Percentiles rank a stretch among this genome's conserved stretches.
phyloP scores from a whole-genome alignment of 2,797 vertebrate species.

The Ptychobarbus kaznakovi region DNA sequence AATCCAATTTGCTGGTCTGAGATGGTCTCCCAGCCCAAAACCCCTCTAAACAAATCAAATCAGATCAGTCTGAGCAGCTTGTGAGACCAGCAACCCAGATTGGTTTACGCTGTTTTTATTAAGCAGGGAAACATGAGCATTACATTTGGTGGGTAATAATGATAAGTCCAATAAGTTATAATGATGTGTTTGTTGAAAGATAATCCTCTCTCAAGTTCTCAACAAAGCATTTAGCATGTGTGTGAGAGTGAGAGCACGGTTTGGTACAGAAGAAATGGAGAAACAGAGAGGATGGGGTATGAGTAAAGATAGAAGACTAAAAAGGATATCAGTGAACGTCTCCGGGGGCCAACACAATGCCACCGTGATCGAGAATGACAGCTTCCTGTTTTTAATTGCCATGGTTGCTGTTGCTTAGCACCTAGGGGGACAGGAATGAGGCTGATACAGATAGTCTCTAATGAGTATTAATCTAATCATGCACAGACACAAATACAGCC shows the following conservation, averaged over 20 bases:
- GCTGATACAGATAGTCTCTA: slow-evolving; percentile 86
- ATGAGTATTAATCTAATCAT: slow-evolving; percentile 91
- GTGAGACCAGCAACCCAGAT: neutral
- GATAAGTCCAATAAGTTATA: slow-evolving; percentile 34
- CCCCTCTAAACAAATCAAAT: neutral
- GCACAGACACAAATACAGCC: slow-evolving; percentile 81
- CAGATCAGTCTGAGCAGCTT: neutral
- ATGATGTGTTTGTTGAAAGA: slow-evolving; percentile 36
- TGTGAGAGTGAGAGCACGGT: neutral
- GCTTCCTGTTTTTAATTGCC: slow-evolving; percentile 82
- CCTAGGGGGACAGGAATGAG: slow-evolving; percentile 77
- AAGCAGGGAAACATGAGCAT: neutral
- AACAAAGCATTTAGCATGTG: slow-evolving; percentile 36
- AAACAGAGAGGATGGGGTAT: slow-evolving; percentile 26
- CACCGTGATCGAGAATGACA: slow-evolving; percentile 75
- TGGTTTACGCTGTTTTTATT: neutral
- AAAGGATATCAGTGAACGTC: slow-evolving; percentile 62
- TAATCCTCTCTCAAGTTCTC: slow-evolving; percentile 39
- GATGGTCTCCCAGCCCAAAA: neutral
- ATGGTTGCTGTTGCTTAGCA: slow-evolving; percentile 75
- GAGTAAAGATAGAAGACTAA: slow-evolving; percentile 58
- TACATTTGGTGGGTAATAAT: slow-evolving; percentile 63
- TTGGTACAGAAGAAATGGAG: neutral
- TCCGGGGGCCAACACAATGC: slow-evolving; percentile 58
- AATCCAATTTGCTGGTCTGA: neutral